Base-by-base conservation (phyloP, 2,888 invertebrate genomes). In the Leucoma salicis region DNA sequence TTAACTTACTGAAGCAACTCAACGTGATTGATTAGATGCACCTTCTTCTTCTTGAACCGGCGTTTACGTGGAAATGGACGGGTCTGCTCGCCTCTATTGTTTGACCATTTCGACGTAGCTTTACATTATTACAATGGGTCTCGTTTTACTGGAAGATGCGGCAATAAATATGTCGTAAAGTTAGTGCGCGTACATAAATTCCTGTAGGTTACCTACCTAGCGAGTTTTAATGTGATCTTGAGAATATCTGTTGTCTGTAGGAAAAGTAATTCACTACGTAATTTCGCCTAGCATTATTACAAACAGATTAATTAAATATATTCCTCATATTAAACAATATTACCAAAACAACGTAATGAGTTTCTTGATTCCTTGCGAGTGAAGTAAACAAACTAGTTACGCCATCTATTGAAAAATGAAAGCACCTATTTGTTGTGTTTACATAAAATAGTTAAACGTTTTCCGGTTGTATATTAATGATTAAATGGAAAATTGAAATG, bases 21-120 rank as follows among this genome's bases (percentile, higher is more conserved):
- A 50, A 52, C 53, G 68, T 82, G 80, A 84, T 84, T 83, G 85
- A 87, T 85, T 84, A 73, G 82, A 83, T 84, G 82, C 84, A 85
- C 78, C 78, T 77, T 78, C 77, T 76, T 78, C 73, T 67, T 62
- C 68, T 63, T 66, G 62, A 65, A 67, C 65, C 66, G 63, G 63
- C 63, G 61, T 76, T 77, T 75, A 70, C 70, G 58, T 68, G 68
- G 70, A 79, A 76, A 61, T 65, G 60, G 64, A 54, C 57, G 61
- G 57, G 60, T 52, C 70, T 52, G 63, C 53, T 58, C 66, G 62
- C 58, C 58, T 49, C 74, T 60, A 80, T 79, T 83, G 82, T 82
- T 70, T 67, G 67, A 55, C 62, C 46, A 41, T 66, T 71, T 66
- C 61, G 68, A 72, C 72, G 70, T 68, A 66, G 62, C 72, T 62